These are phyloP conservation scores for Phymorhynchus buccinoides DNA, from an alignment of 1,140 invertebrate species.

Conservation along the genomic window DNA sequence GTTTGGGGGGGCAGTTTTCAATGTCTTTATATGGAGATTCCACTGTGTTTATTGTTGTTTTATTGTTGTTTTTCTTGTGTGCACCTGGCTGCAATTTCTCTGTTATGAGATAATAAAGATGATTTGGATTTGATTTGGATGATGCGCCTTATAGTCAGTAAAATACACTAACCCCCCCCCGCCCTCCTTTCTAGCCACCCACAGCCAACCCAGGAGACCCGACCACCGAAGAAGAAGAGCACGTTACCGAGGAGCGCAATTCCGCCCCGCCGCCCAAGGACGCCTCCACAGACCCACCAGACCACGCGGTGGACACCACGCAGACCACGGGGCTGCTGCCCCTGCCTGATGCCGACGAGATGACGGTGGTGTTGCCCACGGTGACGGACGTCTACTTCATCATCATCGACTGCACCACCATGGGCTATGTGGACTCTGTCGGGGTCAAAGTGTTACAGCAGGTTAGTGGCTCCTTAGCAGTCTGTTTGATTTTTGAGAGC, in stretches of 20 bases:
- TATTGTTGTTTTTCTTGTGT: too few species aligned
- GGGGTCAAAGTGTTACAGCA: slow-evolving; percentile 61
- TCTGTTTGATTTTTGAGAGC: too few species aligned
- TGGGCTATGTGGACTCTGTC: slow-evolving; percentile 63
- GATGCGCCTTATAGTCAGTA: too few species aligned
- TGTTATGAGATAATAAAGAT: too few species aligned
- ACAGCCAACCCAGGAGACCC: neutral
- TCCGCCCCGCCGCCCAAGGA: neutral
- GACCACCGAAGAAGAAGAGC: neutral
- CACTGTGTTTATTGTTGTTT: too few species aligned
- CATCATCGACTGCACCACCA: slow-evolving; percentile 64
- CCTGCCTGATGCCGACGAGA: neutral
- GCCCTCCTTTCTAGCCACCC: too few species aligned
- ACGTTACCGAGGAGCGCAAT: neutral
- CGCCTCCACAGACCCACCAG: neutral
- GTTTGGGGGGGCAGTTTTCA: too few species aligned
- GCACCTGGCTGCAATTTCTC: too few species aligned
- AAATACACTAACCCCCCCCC: too few species aligned
- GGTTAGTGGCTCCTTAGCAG: slow-evolving; percentile 42
- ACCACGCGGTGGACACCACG: neutral
- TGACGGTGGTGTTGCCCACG: neutral
- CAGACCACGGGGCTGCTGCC: neutral
- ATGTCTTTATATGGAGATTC: too few species aligned
- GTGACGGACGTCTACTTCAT: slow-evolving; percentile 46
- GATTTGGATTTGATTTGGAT: too few species aligned